These are phyloP conservation scores for Rhodeus uyekii DNA, from an alignment of 2,797 vertebrate genomes.

Conservation along the genomic window DNA sequence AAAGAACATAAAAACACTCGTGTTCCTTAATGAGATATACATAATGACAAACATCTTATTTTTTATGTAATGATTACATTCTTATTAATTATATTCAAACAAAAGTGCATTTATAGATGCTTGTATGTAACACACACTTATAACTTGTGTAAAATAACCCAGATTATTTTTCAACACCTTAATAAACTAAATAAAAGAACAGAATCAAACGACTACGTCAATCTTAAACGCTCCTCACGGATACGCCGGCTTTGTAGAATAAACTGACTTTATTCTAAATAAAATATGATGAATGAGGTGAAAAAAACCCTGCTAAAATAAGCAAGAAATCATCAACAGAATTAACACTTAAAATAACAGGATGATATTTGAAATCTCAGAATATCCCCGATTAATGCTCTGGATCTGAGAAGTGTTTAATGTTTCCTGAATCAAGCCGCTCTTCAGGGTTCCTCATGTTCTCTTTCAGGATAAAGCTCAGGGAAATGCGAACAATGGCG, in stretches of 20 bases:
- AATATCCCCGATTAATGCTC: too few species aligned
- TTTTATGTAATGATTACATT: too few species aligned
- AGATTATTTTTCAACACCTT: too few species aligned
- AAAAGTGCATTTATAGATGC: not conserved
- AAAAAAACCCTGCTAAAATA: too few species aligned
- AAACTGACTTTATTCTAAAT: too few species aligned
- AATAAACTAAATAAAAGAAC: too few species aligned
- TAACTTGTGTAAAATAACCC: not conserved
- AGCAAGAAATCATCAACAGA: not conserved
- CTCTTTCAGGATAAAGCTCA: conserved; percentile 30
- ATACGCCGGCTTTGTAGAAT: not conserved
- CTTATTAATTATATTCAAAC: too few species aligned
- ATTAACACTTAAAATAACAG: not conserved
- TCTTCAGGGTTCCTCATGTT: conserved; percentile 19
- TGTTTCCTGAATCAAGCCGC: conserved; percentile 9
- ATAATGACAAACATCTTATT: too few species aligned
- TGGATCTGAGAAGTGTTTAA: too few species aligned
- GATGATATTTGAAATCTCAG: too few species aligned
- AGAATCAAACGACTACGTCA: too few species aligned
- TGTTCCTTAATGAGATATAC: not conserved
- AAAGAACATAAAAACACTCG: not conserved
- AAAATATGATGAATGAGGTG: too few species aligned
- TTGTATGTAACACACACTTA: not conserved
- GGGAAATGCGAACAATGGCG: conserved; percentile 53
- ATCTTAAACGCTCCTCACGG: not conserved